A percentile compares a stretch with the other conserved stretches of the same genome.
These are phyloP conservation scores for Dicrurus megarhynchus DNA, from an alignment of 2,113 vertebrate species.

Conservation along the genomic window DNA sequence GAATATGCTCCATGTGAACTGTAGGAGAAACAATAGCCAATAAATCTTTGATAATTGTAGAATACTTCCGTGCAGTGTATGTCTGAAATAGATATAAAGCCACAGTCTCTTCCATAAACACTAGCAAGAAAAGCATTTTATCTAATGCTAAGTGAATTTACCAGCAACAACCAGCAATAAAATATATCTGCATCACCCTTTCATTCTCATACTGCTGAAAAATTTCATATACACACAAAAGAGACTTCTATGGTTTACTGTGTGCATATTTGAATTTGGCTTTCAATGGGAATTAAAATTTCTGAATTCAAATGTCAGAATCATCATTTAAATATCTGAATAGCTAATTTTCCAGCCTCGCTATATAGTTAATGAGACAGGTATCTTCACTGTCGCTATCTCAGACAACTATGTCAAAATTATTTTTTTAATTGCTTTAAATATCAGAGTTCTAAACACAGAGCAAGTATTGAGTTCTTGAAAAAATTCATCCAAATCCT, in stretches of 20 bases:
- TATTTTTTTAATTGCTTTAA: neutral
- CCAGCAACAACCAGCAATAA: neutral
- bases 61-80: neutral
- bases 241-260: neutral
- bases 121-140: neutral
- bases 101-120: neutral
- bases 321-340: neutral
- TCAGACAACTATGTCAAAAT: neutral
- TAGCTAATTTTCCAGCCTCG: neutral
- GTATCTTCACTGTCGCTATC: neutral
- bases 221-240: neutral
- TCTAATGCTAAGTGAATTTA: neutral
- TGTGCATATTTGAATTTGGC: neutral
- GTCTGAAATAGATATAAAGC: conserved; percentile 2
- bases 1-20: neutral
- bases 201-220: neutral
- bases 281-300: neutral
- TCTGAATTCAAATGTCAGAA: neutral
- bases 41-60: neutral
- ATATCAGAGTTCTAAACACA: neutral
- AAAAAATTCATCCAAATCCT: neutral
- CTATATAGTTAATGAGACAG: neutral
- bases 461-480: neutral
- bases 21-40: neutral
- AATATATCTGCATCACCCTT: neutral